Base-by-base conservation (phyloP, 2,888 invertebrate species). In the Pseudococcus jackbeardsleyi region DNA sequence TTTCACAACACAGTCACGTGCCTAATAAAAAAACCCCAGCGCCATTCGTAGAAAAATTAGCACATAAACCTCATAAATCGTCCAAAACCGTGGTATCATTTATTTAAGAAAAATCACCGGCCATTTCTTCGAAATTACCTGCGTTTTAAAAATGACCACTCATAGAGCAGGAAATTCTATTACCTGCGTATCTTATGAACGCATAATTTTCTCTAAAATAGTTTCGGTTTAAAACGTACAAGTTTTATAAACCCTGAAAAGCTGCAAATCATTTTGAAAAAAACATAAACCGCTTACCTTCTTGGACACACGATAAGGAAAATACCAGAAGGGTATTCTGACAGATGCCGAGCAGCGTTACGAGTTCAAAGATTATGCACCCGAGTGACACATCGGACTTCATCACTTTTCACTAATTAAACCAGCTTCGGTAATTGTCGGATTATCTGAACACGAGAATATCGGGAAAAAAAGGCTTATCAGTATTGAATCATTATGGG, bases 221-320 rank as follows among this genome's bases (percentile, higher is more conserved):
- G 8, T 12, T 46, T 12, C 12, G 9, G 0, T 5, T 46, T 12
- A 8, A 59, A 6, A 8, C 59, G n/a, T 3, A 59, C 59, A 19
- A 59, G 59, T 59, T 59, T 8, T 19, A 59, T 59, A 17, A 72
- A 79, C 79, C 79, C 79, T 79, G 79, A 79, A 79, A 79, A 79
- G 7, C 7, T 79, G 79, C 79, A n/a, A 79, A 79, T 79, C 79
- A 79, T 79, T n/a, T 72, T 33, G 72, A 68, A 22, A 11, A 54
- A 54, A 59, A 59, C 26, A 33, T 1, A 59, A 59, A 59, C n/a
- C 19, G 7, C 19, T 59, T 72, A 72, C 33, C 68, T 26, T 12
- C 64, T 0, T 0, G 64, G 26, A 3, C 26, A 64, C 22, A 15
- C 12, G 59, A 59, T 59, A 59, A 59, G n/a, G 11, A 59, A 59